Base-by-base conservation (phyloP, 2,888 invertebrate species). In the Oscheius sp. region DNA sequence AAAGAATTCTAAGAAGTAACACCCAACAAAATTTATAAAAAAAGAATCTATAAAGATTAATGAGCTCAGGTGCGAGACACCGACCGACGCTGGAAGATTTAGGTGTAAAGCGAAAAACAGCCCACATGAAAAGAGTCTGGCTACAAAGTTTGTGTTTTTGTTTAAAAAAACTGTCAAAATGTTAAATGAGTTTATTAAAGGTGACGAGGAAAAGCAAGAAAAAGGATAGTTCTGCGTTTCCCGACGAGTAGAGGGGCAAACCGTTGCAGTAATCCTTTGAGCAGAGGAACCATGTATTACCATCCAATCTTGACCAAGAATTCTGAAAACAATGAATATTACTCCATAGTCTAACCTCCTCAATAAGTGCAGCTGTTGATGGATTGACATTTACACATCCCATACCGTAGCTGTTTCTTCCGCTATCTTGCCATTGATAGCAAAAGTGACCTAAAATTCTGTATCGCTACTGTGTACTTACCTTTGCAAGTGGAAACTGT, bases 61-160 rank as follows among this genome's bases (percentile, higher is more conserved):
- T 59, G 59, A 41, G 44, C 59, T 59, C 44, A 59, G 59, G 59
- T 59, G 44, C 26, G 59, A 28, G n/a, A 44, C 59, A 41, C 59
- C 24, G 36, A 6, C 41, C 26, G 44, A 28, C 28, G 24, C 20
- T 20, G 30, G 54, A 30, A 33, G n/a, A 47, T 47, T 47, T 47
- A 54, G 54, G 54, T 59, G 59, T 59, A 59, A 59, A 44, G 59
- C 59, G 59, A 59, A 59, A 59, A 59, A 59, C 59, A 59, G 59
- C 59, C 59, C 44, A 59, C 59, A 59, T 44, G 44, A 26, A 59
- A 44, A 24, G 54, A 36, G 17, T 33, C 54, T 33, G 20, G 54
- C n/a, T 54, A 36, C 54, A 54, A 33, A 26, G n/a, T 26, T 26
- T 50, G 41, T 41, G 14, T 41, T 14, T 50, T 50, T 24, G 28